Conservation (phyloP, 2,797 vertebrate genomes). For the Melanotaenia pygmaea region DNA sequence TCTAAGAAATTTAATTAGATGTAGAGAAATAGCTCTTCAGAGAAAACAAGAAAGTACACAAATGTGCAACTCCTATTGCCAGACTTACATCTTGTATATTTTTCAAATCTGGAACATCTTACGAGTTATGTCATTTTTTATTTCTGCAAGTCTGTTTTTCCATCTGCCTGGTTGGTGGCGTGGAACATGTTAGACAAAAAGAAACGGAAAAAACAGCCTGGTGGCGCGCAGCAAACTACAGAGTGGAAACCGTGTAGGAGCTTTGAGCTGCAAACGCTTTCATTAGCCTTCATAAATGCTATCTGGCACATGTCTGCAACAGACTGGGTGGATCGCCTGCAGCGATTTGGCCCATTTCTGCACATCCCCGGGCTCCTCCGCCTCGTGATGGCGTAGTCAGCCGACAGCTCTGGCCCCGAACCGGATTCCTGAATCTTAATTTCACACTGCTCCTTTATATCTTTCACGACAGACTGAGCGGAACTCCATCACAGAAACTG, state of each 20-base stretch:
- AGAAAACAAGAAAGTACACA: slow-evolving; percentile 31
- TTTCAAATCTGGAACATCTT: slow-evolving; percentile 42
- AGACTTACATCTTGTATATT: slow-evolving; percentile 13
- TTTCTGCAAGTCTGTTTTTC: slow-evolving; percentile 1
- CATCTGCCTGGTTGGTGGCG: slow-evolving; percentile 15
- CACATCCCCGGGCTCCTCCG: slow-evolving; percentile 42
- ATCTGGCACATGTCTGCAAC: slow-evolving; percentile 66
- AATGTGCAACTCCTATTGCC: slow-evolving; percentile 18
- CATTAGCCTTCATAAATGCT: slow-evolving; percentile 69
- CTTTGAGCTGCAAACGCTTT: slow-evolving; percentile 48
- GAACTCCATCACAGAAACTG: slow-evolving; percentile 34
- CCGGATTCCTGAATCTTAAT: slow-evolving; percentile 47
- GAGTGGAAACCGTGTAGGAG: slow-evolving; percentile 23
- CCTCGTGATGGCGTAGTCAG: slow-evolving; percentile 51
- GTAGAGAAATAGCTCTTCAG: slow-evolving; percentile 22
- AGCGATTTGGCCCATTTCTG: slow-evolving; percentile 59
- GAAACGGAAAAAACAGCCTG: slow-evolving; percentile 21
- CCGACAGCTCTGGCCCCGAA: slow-evolving; percentile 60
- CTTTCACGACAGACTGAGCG: slow-evolving; percentile 52
- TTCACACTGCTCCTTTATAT: slow-evolving; percentile 65
- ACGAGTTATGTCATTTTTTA: slow-evolving; percentile 14
- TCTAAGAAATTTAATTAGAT: slow-evolving; percentile 13
- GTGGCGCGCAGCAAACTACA: slow-evolving; percentile 8
- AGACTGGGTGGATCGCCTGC: slow-evolving; percentile 53
- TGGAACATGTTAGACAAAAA: slow-evolving; percentile 25